Evolutionary conservation across 2,888 invertebrate genomes (phyloP).

Genomic region (Anagyrus pseudococci): DNA sequence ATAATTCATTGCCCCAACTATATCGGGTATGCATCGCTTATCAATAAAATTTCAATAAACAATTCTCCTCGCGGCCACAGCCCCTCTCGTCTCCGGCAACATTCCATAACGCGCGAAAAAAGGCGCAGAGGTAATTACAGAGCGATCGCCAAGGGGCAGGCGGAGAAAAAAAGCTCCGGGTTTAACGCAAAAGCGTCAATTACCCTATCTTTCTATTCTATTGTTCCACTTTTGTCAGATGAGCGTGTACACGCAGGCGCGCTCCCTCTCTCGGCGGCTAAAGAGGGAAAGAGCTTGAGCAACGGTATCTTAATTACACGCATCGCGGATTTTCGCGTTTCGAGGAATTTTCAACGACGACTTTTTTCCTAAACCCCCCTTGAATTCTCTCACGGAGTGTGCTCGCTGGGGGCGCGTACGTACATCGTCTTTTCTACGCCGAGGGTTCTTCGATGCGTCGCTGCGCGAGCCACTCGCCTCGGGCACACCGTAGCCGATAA

Average conservation of each 20-base stretch:
- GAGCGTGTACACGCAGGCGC: neutral
- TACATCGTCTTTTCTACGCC: too few relatives aligned
- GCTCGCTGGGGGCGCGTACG: too few relatives aligned
- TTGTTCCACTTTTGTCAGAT: constrained; percentile 9
- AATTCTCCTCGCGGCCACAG: neutral
- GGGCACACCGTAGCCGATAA: too few relatives aligned
- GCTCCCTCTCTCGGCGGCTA: neutral
- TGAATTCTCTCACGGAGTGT: neutral
- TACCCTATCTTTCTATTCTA: constrained; percentile 8
- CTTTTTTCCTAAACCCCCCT: too few relatives aligned
- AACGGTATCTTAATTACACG: constrained; percentile 21
- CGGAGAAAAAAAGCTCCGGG: neutral
- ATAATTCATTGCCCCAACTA: too few relatives aligned
- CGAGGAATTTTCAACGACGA: neutral
- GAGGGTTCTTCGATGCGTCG: too few relatives aligned
- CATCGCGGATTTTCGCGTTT: neutral
- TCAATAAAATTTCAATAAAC: constrained; percentile 3
- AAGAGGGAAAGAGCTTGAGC: neutral
- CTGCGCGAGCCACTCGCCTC: too few relatives aligned
- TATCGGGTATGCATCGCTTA: too few relatives aligned
- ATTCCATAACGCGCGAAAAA: neutral
- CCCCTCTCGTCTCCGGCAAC: too few relatives aligned
- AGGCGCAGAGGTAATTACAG: neutral
- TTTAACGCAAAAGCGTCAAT: constrained; percentile 3
- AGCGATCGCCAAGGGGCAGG: too few relatives aligned